Evolutionary conservation across 2,113 vertebrate genomes (phyloP), one percentile per base, ranked within the genome.

Genomic region (Mus musculus): DNA sequence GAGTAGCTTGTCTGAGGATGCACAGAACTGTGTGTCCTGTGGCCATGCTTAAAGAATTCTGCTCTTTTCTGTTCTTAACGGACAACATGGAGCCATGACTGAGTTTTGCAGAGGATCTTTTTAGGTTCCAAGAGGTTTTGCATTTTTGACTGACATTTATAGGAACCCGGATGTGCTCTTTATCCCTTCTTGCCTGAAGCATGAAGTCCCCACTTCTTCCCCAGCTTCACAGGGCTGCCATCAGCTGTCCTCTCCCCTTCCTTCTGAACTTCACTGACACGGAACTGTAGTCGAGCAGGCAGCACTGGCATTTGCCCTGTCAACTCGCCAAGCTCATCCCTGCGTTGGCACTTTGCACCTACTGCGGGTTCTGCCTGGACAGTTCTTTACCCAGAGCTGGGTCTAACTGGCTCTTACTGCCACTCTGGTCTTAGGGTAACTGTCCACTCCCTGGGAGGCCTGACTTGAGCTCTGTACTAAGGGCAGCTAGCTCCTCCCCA

Each of bases 401-500:
- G 69, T 65, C 77, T 94, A 71, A 46, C 76, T 87, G 71, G 63
- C 78, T 95, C 14, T 56, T 78, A 36, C 90, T 36, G 67, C 19
- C 76, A 14, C 65, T 91, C 67, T 56, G 91, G 46, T 56, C 96
- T 28, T 42, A 42, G 73, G 61, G 72, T 73, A 73, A 95, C 87
- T 49, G 52, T 73, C 69, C 39, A 24, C 67, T 42, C 52, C 54
- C 42, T 6, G 19, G 78, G 80, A 63, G 72, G 89, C 54, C 85
- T 86, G 65, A 49, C 82, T 52, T 61, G 90, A 88, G 71, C 24
- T 6, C 46, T 9, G 30, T 1, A 5, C 49, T 19, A 20, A 49
- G 30, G 87, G 86, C 71, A 94, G 91, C n/a, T 36, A 94, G 91
- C n/a, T 36, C 7, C 22, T 88, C 89, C 88, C 61, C 12, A 28